Evolutionary conservation across 2,888 invertebrate species (phyloP).

Genomic region (Phyllotreta striolata): DNA sequence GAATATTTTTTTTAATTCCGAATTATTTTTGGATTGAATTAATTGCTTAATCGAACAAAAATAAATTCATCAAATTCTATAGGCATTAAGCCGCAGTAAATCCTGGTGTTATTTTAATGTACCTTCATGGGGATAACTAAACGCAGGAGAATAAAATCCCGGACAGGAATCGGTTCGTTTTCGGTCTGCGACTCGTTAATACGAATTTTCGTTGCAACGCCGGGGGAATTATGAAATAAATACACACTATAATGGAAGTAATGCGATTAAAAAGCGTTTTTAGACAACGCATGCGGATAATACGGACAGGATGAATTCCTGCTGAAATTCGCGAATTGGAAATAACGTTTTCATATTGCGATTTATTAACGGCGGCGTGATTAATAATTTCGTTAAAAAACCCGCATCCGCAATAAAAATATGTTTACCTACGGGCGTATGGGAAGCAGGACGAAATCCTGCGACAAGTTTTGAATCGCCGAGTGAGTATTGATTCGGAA

Average conservation of each 20-base stretch:
- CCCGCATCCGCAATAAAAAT: no score
- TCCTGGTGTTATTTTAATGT: no score
- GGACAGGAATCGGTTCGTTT: constrained; percentile 39
- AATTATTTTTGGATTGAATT: neutral
- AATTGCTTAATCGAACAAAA: no score
- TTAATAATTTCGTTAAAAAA: no score
- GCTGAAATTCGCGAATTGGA: constrained; percentile 43
- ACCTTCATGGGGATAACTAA: no score
- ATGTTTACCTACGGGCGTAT: no score
- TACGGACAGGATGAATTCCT: constrained; percentile 41
- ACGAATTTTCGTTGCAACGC: constrained; percentile 36
- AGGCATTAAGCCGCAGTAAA: no score
- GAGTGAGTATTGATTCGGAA: constrained; percentile 60
- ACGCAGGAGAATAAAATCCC: constrained; percentile 34
- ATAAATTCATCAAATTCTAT: no score
- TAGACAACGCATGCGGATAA: constrained; percentile 37
- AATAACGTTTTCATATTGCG: no score
- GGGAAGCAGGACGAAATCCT: no score
- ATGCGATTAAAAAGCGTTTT: constrained; percentile 54
- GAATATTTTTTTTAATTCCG: no score
- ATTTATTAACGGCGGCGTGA: no score
- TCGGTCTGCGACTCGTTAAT: constrained; percentile 40
- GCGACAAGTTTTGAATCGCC: constrained; percentile 48
- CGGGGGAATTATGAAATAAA: constrained; percentile 52
- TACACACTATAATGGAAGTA: constrained; percentile 46